A percentile compares a stretch with the other conserved stretches of the same genome.
phyloP scores from a whole-genome alignment of 2,888 invertebrate species.

The Tryphoninae sp. region DNA sequence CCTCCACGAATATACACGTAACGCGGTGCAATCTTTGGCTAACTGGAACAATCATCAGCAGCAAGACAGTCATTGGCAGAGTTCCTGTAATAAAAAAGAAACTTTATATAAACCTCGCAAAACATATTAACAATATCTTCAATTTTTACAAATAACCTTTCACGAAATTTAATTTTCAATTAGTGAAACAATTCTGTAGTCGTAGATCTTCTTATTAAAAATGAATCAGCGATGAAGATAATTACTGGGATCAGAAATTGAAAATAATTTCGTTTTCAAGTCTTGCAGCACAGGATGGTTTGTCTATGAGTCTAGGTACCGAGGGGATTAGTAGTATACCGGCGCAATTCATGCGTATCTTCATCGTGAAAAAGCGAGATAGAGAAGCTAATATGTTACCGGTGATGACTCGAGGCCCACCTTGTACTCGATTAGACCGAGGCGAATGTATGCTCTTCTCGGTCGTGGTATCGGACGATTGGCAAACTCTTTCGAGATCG shows the following conservation, averaged over 20 bases:
- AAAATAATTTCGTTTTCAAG: too few species aligned
- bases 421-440: conserved; percentile 57
- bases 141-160: too few species aligned
- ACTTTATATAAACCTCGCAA: neutral
- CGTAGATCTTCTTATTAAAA: too few species aligned
- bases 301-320: too few species aligned
- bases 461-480: conserved; percentile 39
- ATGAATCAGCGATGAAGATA: too few species aligned
- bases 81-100: neutral
- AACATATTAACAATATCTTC: too few species aligned
- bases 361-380: neutral
- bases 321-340: conserved; percentile 4
- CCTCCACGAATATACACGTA: conserved; percentile 11
- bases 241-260: too few species aligned
- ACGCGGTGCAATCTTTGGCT: neutral
- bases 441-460: conserved; percentile 16
- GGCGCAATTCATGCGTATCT: conserved; percentile 36
- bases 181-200: too few species aligned
- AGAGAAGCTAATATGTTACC: conserved; percentile 6
- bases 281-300: too few species aligned
- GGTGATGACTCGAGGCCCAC: conserved; percentile 45
- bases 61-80: neutral
- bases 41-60: neutral
- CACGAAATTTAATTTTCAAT: too few species aligned
- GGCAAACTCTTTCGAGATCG: conserved; percentile 49